Base-by-base conservation (phyloP, 1,140 invertebrate genomes). In the Zophobas atratus region DNA sequence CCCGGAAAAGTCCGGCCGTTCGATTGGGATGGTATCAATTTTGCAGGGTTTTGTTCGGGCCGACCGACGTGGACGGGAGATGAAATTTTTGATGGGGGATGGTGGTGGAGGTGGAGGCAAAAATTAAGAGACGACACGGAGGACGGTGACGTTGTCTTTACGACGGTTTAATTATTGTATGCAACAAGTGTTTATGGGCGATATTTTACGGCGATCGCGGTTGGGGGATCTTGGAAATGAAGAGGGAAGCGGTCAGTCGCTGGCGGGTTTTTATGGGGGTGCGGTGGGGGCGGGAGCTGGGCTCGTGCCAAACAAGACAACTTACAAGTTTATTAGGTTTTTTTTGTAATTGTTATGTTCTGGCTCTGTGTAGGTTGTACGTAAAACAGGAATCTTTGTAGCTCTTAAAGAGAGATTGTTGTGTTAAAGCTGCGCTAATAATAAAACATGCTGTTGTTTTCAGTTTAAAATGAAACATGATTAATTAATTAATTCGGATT, bases 141-240 rank as follows among this genome's bases (percentile, higher is more conserved):
- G 39, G 60, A 67, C 60, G 41, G 41, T 67, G 60, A 67, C 60
- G 43, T 67, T 67, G 60, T 67, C 60, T 67, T 67, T 67, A 67
- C 38, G 60, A 67, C 43, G 60, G 8, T 67, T 41, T 67, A 67
- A 67, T 67, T 67, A 67, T 67, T 67, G 20, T 67, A 67, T 67
- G 60, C 60, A 67, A 67, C 60, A 67, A 67, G 60, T 67, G 60
- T 67, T 67, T 67, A 67, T 67, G 60, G 38, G 38, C 60, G 43
- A 67, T 67, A 67, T 67, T 67, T 67, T 36, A 67, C 60, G 39
- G 60, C 39, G 60, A 67, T 67, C 43, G 60, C 60, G 60, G 41
- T 67, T 67, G 60, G 33, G 60, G 60, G 43, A 67, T 41, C 60
- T 2, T 41, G 60, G 33, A 67, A 43, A 32, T 67, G 43, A 67